Evolutionary conservation across 2,888 invertebrate species (phyloP).

Genomic region (Mythimna ferrago): DNA sequence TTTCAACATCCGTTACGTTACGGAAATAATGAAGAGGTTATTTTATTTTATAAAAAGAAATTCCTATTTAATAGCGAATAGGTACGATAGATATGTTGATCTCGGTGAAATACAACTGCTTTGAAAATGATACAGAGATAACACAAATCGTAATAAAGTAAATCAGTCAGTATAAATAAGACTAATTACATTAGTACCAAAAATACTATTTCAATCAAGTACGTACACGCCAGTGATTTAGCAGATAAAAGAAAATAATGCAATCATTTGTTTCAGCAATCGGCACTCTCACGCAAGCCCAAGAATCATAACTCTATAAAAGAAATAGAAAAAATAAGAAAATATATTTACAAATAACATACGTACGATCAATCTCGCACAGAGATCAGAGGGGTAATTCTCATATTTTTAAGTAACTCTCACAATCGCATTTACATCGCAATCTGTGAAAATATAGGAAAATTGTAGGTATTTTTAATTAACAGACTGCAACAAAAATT

Average conservation of each 20-base stretch:
- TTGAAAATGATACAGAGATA: too few relatives aligned
- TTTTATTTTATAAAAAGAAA: too few relatives aligned
- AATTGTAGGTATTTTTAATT: too few relatives aligned
- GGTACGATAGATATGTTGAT: too few relatives aligned
- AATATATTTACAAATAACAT: slow-evolving; percentile 17
- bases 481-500: background rate
- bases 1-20: background rate
- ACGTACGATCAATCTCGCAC: slow-evolving; percentile 58
- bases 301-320: slow-evolving; percentile 13
- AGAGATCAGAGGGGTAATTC: slow-evolving; percentile 44
- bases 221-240: background rate
- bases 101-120: too few relatives aligned
- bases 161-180: background rate
- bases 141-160: too few relatives aligned
- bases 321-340: slow-evolving; percentile 8
- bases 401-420: background rate
- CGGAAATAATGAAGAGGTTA: too few relatives aligned
- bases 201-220: background rate
- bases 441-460: background rate
- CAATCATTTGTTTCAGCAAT: slow-evolving; percentile 3
- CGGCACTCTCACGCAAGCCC: slow-evolving; percentile 9
- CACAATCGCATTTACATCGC: background rate
- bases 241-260: slow-evolving; percentile 9
- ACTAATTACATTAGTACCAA: slow-evolving; percentile 8
- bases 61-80: too few relatives aligned